Percentiles rank a stretch among this genome's conserved stretches.
These are phyloP conservation scores for Ornithoptera alexandrae DNA, from an alignment of 2,888 invertebrate species.

Conservation along the genomic window DNA sequence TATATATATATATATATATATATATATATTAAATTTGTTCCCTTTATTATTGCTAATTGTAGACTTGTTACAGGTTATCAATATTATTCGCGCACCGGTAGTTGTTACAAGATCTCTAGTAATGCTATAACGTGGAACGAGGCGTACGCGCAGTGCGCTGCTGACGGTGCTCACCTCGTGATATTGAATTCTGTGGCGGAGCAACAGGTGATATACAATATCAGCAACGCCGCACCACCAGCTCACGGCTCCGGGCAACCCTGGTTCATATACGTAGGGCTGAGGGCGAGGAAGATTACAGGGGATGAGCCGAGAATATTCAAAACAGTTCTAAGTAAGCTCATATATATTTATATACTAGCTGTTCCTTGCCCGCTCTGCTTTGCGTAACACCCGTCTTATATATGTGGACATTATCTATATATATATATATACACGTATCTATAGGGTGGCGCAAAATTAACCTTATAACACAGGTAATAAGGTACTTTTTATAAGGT, in stretches of 20 bases:
- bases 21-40: no score
- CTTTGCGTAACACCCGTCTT: no score
- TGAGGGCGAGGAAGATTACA: slow-evolving; percentile 45
- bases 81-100: slow-evolving; percentile 45
- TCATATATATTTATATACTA: no score
- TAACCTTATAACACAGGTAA: no score
- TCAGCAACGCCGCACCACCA: slow-evolving; percentile 37
- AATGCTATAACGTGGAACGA: slow-evolving; percentile 53
- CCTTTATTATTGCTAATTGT: no score
- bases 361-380: no score
- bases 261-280: slow-evolving; percentile 57
- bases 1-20: no score
- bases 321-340: slow-evolving; percentile 63
- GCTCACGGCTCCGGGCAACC: slow-evolving; percentile 26
- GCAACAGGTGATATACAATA: slow-evolving; percentile 40
- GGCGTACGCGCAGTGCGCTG: slow-evolving; percentile 54
- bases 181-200: slow-evolving; percentile 57
- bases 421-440: no score
- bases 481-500: no score
- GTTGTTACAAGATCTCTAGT: slow-evolving; percentile 57
- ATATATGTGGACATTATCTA: no score
- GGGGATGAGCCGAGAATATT: slow-evolving; percentile 46
- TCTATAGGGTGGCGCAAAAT: no score
- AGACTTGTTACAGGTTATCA: slow-evolving; percentile 43
- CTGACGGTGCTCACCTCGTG: slow-evolving; percentile 53